Evolutionary conservation across 2,888 invertebrate genomes (phyloP).

Genomic region (Lamellibrachia columna): DNA sequence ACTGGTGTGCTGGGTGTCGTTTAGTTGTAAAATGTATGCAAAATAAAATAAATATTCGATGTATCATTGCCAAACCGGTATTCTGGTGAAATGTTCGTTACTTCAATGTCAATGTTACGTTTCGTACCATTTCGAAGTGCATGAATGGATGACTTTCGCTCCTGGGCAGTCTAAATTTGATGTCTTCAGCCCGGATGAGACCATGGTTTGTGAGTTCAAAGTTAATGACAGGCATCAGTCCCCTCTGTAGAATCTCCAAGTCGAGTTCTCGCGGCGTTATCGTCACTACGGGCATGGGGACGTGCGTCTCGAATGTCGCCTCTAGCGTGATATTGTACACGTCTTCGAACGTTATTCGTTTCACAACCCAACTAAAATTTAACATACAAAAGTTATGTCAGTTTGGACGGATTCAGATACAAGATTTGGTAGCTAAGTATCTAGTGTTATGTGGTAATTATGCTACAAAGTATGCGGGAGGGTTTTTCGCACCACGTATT

Average conservation of each 20-base stretch:
- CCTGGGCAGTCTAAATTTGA: slow-evolving; percentile 41
- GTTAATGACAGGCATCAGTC: slow-evolving; percentile 29
- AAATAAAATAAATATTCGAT: no score
- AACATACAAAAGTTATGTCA: background rate
- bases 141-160: slow-evolving; percentile 41
- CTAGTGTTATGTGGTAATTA: no score
- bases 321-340: slow-evolving; percentile 46
- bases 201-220: slow-evolving; percentile 48
- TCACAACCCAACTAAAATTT: slow-evolving; percentile 43
- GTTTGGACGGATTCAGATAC: background rate
- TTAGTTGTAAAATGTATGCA: no score
- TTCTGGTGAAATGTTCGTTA: background rate
- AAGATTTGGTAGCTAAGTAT: no score
- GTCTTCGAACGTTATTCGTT: slow-evolving; percentile 46
- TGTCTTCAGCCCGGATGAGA: slow-evolving; percentile 46
- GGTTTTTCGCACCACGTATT: no score
- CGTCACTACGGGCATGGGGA: slow-evolving; percentile 48
- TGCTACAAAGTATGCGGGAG: no score
- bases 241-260: slow-evolving; percentile 32
- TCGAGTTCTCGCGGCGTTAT: slow-evolving; percentile 31
- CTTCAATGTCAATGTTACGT: background rate
- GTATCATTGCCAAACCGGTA: no score
- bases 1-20: no score
- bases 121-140: slow-evolving; percentile 42
- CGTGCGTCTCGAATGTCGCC: slow-evolving; percentile 48